A percentile compares a stretch with the other conserved stretches of the same genome.
Evolutionary conservation across 2,888 invertebrate genomes (phyloP).

Genomic region (Agonopterix subpropinquella): DNA sequence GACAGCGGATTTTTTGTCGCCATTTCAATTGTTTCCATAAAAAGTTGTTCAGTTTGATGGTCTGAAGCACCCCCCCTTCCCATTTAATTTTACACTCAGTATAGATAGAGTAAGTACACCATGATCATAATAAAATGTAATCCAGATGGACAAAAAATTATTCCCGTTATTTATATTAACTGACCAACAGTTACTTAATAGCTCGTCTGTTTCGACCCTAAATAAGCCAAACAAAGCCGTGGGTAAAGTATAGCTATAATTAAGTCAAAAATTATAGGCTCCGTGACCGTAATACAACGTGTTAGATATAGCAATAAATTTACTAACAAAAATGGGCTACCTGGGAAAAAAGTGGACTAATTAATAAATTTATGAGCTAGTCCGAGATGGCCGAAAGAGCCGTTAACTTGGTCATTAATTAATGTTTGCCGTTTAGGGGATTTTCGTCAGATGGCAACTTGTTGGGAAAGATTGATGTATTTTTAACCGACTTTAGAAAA

Average conservation of each 20-base stretch:
- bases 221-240: neutral
- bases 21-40: no score
- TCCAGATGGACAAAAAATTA: no score
- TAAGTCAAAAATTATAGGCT: neutral
- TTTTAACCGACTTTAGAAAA: no score
- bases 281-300: neutral
- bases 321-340: conserved; percentile 1
- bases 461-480: no score
- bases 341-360: conserved; percentile 12
- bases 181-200: neutral
- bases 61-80: no score
- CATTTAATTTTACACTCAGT: no score
- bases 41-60: no score
- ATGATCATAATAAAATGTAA: no score
- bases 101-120: no score
- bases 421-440: conserved; percentile 13
- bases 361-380: conserved; percentile 17
- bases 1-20: no score
- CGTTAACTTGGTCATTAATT: conserved; percentile 17
- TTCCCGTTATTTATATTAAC: no score
- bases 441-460: neutral
- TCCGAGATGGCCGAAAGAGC: conserved; percentile 9
- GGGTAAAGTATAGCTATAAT: neutral
- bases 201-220: neutral
- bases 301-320: conserved; percentile 1